Evolutionary conservation across 2,113 vertebrate species (phyloP).

Genomic region (Actenoides lindsayi): DNA sequence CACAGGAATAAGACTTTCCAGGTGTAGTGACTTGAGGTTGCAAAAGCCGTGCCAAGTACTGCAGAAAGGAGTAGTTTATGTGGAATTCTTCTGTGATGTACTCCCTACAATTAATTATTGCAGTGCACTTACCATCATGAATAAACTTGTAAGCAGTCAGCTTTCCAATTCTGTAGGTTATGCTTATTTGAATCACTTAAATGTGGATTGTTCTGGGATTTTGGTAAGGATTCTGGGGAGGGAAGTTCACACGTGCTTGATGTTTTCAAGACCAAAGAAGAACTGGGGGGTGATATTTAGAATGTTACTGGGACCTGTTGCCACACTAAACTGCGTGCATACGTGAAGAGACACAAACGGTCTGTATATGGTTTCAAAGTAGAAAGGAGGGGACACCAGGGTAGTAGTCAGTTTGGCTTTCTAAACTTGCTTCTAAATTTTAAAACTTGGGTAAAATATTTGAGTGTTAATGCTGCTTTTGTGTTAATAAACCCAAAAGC

Average conservation of each 20-base stretch:
- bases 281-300: background rate
- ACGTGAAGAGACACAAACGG: rapidly evolving
- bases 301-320: background rate
- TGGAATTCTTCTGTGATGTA: background rate
- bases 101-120: background rate
- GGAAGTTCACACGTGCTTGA: background rate
- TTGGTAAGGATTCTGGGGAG: background rate
- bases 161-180: background rate
- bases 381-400: background rate
- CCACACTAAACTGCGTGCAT: background rate
- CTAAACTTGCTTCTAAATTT: background rate
- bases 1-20: background rate
- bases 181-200: background rate
- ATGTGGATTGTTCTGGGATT: background rate
- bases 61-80: background rate
- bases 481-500: background rate
- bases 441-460: background rate
- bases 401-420: background rate
- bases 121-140: background rate
- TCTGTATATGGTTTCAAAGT: background rate
- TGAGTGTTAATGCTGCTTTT: background rate
- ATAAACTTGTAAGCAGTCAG: background rate
- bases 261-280: background rate
- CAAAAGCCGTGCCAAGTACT: background rate
- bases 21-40: conserved; percentile 22